A percentile compares a stretch with the other conserved stretches of the same genome.
These are phyloP conservation scores for Onychostruthus taczanowskii DNA, from an alignment of 2,113 vertebrate species.

Conservation along the genomic window DNA sequence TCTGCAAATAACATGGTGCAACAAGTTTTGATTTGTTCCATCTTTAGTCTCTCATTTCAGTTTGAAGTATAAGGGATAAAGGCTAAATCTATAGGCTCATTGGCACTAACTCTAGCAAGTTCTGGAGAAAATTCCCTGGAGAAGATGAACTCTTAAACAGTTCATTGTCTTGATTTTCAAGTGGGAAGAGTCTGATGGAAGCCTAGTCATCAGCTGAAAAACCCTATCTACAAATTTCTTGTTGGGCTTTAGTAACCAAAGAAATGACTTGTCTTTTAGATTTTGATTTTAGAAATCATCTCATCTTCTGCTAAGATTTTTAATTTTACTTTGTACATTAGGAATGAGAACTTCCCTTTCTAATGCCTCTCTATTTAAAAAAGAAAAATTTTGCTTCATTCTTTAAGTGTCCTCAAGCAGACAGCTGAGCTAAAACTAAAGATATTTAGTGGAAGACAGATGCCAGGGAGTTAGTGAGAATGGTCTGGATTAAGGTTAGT, in stretches of 20 bases:
- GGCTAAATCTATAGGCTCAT: background rate
- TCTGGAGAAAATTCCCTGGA: background rate
- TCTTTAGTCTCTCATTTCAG: background rate
- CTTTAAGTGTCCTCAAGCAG: background rate
- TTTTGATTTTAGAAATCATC: background rate
- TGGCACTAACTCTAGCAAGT: background rate
- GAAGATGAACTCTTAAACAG: background rate
- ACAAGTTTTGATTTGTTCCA: background rate
- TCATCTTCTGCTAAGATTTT: background rate
- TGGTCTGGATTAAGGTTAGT: background rate
- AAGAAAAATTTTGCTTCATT: background rate
- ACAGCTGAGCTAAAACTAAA: slow-evolving; percentile 4
- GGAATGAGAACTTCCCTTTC: background rate
- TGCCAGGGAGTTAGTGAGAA: background rate
- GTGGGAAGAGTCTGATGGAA: background rate
- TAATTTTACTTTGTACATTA: background rate
- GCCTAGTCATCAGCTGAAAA: background rate
- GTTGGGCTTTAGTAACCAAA: background rate
- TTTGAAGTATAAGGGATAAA: background rate
- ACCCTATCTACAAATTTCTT: background rate
- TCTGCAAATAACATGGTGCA: background rate
- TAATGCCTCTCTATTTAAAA: background rate
- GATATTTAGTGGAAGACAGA: background rate
- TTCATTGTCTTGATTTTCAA: slow-evolving; percentile 1
- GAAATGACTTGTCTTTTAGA: background rate